These are phyloP conservation scores for Caenorhabditis remanei DNA, from an alignment of 1,140 invertebrate genomes.

Conservation along the genomic window DNA sequence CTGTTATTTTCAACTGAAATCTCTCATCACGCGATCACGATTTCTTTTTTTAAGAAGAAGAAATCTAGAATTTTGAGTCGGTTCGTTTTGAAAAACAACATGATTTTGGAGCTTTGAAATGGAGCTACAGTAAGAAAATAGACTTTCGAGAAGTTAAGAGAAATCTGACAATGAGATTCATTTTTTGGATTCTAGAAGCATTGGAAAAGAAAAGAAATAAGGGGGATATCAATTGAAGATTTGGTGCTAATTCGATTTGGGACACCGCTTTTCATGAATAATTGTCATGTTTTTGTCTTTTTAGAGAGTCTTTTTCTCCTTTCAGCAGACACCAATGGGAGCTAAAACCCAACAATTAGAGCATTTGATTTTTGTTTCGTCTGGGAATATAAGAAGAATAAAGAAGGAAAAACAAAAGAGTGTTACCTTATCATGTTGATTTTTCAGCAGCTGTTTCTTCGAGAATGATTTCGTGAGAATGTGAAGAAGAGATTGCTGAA, in stretches of 20 bases:
- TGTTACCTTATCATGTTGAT: slow-evolving; percentile 10
- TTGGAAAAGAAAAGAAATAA: too few species aligned
- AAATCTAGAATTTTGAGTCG: too few species aligned
- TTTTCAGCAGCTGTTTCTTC: slow-evolving; percentile 3
- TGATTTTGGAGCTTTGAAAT: too few species aligned
- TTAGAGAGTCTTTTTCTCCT: background rate
- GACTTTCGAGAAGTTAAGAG: background rate
- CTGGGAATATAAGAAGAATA: background rate
- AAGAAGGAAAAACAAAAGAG: slow-evolving; percentile 8
- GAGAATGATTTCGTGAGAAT: background rate
- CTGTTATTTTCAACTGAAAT: background rate
- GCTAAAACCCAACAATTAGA: slow-evolving; percentile 7
- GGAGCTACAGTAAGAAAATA: too few species aligned
- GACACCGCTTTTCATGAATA: slow-evolving; percentile 51
- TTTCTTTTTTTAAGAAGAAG: background rate
- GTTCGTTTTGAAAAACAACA: too few species aligned
- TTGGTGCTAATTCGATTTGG: slow-evolving; percentile 26
- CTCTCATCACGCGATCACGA: background rate
- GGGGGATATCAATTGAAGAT: slow-evolving; percentile 5
- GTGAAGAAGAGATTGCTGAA: background rate
- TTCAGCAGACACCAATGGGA: background rate
- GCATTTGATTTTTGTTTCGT: background rate
- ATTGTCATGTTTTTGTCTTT: slow-evolving; percentile 17
- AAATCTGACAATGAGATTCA: background rate
- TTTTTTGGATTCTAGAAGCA: too few species aligned